Percentiles rank a stretch among this genome's conserved stretches.
Evolutionary conservation across 2,113 vertebrate genomes (phyloP).

Genomic region (Leiothrix lutea): DNA sequence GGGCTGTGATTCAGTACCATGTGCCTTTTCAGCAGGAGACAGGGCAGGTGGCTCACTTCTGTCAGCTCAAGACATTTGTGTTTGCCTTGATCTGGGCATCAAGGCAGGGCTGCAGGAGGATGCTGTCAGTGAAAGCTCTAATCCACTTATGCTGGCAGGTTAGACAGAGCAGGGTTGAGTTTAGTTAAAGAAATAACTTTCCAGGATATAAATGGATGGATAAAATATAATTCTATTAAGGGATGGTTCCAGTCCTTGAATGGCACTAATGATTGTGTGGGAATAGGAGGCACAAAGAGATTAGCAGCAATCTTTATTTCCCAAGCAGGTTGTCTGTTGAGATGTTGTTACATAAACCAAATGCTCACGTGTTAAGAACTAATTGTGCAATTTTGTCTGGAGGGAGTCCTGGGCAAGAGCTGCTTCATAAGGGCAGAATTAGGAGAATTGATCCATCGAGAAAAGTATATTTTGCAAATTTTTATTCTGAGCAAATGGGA

Average conservation of each 20-base stretch:
- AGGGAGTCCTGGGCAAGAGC: background rate
- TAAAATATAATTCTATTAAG: conserved; percentile 10
- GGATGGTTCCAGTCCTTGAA: background rate
- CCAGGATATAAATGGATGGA: background rate
- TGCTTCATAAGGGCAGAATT: background rate
- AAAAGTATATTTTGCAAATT: background rate
- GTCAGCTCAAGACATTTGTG: accelerated
- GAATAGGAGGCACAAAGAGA: background rate
- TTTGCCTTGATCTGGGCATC: background rate
- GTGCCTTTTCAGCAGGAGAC: background rate
- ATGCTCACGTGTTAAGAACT: background rate
- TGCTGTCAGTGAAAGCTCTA: background rate
- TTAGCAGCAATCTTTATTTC: background rate
- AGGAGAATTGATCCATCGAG: background rate
- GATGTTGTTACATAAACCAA: background rate
- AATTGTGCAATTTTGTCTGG: background rate
- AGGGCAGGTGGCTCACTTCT: accelerated
- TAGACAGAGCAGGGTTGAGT: background rate
- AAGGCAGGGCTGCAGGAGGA: background rate
- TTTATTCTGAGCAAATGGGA: background rate
- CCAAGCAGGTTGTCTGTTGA: background rate
- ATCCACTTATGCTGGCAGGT: background rate
- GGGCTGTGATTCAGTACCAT: accelerated
- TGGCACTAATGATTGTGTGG: background rate
- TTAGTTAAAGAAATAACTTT: background rate